Evolutionary conservation across 1,140 invertebrate species (phyloP), one percentile per base, ranked within the genome.

Genomic region (Rhizoglyphus robini): DNA sequence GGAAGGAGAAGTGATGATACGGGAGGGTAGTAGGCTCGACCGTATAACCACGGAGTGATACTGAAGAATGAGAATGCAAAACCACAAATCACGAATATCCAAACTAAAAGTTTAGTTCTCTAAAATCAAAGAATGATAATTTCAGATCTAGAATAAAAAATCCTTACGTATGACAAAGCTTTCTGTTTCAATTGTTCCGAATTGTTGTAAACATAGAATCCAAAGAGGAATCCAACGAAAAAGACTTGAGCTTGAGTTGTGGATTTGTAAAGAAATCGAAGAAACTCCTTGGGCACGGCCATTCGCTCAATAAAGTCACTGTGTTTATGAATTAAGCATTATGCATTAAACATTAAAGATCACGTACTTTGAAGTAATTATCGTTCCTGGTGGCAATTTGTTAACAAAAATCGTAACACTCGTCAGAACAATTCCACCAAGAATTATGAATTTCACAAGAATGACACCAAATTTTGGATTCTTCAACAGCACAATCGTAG

Each of bases 201-300:
- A 54, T 30, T 54, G 20, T 20, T 5, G 20, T 8, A 5, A 30
- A 54, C 20, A 30, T 25, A 54, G 51, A 54, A 32, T 34, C 58
- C 59, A 38, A 61, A 60, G 2, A 38, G 30, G 18, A 47, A 27
- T 32, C 59, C 59, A 36, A 61, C 38, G 2, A 61, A 61, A 30
- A 59, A 61, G 49, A 61, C 59, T n/a, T 2, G n/a, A 25, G 3
- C 41, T n/a, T 61, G 59, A 59, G 13, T n/a, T 32, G 29, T 41
- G 2, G 59, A 32, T 25, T 38, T 2, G 4, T 13, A 61, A n/a
- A 47, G 5, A 60, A 60, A 27, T 18, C 20, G n/a, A 46, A 36
- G 3, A 61, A 61, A 61, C 4, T 25, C 13, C 11, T 25, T 46
- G 5, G 29, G 18, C 13, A 2, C 2, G 2, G 18, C 59, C 2